These are phyloP conservation scores for Drosophila ogumai DNA, from an alignment of 1,140 invertebrate species.

Conservation along the genomic window DNA sequence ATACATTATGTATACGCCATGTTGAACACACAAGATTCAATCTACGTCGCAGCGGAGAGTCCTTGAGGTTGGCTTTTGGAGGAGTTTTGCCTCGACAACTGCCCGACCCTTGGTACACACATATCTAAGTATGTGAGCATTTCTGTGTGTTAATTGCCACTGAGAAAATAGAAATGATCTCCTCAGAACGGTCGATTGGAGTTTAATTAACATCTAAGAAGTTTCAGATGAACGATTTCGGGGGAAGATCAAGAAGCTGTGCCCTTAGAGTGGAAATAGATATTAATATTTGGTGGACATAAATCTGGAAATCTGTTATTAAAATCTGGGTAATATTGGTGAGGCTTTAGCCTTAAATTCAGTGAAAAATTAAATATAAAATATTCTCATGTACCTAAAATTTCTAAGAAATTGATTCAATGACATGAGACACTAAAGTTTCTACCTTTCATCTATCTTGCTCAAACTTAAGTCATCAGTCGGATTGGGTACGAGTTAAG, in stretches of 20 bases:
- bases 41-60: constrained; percentile 27
- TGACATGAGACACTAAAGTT: no score
- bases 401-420: no score
- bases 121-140: neutral
- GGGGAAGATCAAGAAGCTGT: neutral
- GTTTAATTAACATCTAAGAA: constrained; percentile 7
- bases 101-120: neutral
- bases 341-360: no score
- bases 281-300: neutral
- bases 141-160: constrained; percentile 26
- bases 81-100: constrained; percentile 1
- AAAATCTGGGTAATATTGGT: no score
- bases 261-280: neutral
- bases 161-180: constrained; percentile 17
- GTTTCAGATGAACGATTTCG: neutral
- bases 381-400: no score
- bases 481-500: no score
- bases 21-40: constrained; percentile 53
- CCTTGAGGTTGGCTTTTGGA: constrained; percentile 22
- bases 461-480: no score
- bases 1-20: constrained; percentile 58
- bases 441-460: neutral
- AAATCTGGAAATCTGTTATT: neutral
- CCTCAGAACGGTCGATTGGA: constrained; percentile 4
- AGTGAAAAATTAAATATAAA: no score